Conservation (phyloP, 2,797 vertebrate species). For the Cichlasoma orientale region DNA sequence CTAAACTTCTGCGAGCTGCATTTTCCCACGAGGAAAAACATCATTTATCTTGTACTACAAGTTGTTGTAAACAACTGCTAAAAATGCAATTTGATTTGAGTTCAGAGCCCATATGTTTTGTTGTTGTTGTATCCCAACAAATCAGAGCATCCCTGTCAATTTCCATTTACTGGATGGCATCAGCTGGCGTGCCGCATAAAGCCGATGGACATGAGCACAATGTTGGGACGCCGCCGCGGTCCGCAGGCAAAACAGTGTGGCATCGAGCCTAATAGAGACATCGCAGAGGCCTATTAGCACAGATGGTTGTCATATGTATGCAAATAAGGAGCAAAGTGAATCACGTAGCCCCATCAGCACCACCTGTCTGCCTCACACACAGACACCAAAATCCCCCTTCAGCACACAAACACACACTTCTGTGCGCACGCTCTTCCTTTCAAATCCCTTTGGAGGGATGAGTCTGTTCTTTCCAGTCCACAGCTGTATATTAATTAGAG, state of each 20-base stretch:
- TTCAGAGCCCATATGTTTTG: slow-evolving; percentile 27
- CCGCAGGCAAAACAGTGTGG: slow-evolving; percentile 67
- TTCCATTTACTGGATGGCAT: slow-evolving; percentile 48
- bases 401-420: slow-evolving; percentile 32
- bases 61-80: slow-evolving; percentile 33
- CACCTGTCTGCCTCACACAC: slow-evolving; percentile 91
- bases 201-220: slow-evolving; percentile 44
- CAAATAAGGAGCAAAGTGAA: slow-evolving; percentile 97
- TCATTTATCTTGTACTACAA: background rate
- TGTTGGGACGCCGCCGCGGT: slow-evolving; percentile 51
- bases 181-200: slow-evolving; percentile 58
- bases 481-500: slow-evolving; percentile 90
- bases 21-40: background rate
- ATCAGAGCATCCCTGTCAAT: slow-evolving; percentile 18
- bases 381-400: slow-evolving; percentile 42
- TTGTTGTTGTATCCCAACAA: slow-evolving; percentile 23
- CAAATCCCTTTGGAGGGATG: slow-evolving; percentile 79
- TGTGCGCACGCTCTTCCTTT: slow-evolving; percentile 69
- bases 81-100: slow-evolving; percentile 24
- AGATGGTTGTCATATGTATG: slow-evolving; percentile 99
- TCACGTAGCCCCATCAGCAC: slow-evolving; percentile 87
- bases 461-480: slow-evolving; percentile 81
- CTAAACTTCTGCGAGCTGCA: background rate
- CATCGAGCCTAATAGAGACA: slow-evolving; percentile 91
- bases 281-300: slow-evolving; percentile 90